These are phyloP conservation scores for Neopelma chrysocephalum DNA, from an alignment of 2,797 vertebrate genomes.

Conservation along the genomic window DNA sequence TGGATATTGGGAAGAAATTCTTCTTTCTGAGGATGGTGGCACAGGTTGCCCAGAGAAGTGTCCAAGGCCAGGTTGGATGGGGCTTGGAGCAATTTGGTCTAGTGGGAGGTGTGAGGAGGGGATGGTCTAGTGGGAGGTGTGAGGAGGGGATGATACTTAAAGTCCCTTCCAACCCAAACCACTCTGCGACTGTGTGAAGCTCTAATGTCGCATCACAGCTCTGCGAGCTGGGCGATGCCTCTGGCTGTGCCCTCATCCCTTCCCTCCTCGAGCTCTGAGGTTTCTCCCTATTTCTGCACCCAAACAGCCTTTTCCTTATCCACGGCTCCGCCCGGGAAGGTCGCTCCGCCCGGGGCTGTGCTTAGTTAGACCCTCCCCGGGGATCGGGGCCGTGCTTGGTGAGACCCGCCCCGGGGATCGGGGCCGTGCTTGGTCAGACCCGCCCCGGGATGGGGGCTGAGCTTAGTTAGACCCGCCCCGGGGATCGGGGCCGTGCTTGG, in stretches of 20 bases:
- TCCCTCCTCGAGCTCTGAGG: not conserved
- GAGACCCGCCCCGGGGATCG: too few relatives aligned
- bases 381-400: too few relatives aligned
- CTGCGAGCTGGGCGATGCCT: not conserved
- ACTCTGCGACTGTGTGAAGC: not conserved
- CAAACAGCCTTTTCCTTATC: not conserved
- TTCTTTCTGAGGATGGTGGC: not conserved
- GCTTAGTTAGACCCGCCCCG: too few relatives aligned
- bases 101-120: not conserved
- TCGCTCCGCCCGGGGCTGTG: too few relatives aligned
- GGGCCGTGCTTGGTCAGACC: too few relatives aligned
- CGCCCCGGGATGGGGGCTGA: too few relatives aligned
- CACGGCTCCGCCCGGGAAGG: not conserved
- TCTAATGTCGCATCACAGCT: not conserved
- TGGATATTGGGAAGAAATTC: not conserved
- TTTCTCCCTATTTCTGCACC: too few relatives aligned
- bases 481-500: too few relatives aligned
- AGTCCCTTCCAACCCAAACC: not conserved
- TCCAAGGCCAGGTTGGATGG: not conserved
- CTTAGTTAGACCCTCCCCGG: too few relatives aligned
- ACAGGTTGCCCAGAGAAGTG: not conserved
- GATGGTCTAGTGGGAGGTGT: not conserved
- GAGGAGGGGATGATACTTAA: not conserved
- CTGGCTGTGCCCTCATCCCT: not conserved
- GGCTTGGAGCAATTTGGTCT: not conserved